A percentile compares a stretch with the other conserved stretches of the same genome.
Conservation (phyloP, 64 coral and sea anemone genomes). For the Stichodactyla helianthus region DNA sequence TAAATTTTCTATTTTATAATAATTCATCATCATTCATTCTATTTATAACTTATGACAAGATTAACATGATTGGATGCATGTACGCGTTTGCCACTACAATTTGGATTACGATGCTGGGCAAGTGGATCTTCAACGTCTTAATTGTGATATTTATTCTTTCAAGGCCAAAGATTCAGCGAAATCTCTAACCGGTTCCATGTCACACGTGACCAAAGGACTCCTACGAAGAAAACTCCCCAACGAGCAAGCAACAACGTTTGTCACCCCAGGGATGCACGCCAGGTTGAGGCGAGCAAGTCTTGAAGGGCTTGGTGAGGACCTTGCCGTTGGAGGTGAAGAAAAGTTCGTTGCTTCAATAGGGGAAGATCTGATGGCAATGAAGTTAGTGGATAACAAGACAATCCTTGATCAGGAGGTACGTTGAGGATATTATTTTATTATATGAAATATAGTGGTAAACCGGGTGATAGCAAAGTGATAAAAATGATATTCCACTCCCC, state of each 20-base stretch:
- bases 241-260: conserved; percentile 54
- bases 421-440: background rate
- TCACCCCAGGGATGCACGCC: conserved; percentile 24
- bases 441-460: no score
- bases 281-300: conserved; percentile 29
- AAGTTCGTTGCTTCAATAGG: conserved; percentile 10
- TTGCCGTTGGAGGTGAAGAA: background rate
- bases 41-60: background rate
- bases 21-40: no score
- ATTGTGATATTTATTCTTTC: background rate
- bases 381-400: background rate
- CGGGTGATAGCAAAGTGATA: no score
- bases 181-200: conserved; percentile 17
- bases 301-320: background rate
- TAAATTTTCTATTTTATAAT: background rate
- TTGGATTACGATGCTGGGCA: no score
- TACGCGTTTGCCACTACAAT: no score
- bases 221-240: conserved; percentile 56
- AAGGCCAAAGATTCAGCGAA: conserved; percentile 46
- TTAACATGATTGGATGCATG: background rate
- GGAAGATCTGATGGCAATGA: background rate
- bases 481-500: no score
- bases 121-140: background rate
- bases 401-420: background rate
- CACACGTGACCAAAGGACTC: conserved; percentile 13